A percentile compares a stretch with the other conserved stretches of the same genome.
Evolutionary conservation across 2,888 invertebrate species (phyloP).

Genomic region (Patella pellucida): DNA sequence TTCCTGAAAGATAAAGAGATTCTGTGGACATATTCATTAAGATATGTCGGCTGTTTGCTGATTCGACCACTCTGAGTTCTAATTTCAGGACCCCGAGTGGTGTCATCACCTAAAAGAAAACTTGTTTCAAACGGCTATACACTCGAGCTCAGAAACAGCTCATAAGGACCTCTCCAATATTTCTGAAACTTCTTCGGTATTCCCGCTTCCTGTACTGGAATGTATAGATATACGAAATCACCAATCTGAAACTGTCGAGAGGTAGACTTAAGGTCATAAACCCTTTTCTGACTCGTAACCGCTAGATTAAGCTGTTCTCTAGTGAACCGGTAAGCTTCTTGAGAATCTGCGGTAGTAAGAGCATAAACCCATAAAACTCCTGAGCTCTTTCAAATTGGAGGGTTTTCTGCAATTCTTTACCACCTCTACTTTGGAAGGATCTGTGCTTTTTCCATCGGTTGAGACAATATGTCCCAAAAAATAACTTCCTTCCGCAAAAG

Average conservation of each 20-base stretch:
- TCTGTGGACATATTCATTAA: no score
- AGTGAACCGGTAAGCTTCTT: neutral
- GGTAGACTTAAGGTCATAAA: neutral
- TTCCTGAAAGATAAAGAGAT: no score
- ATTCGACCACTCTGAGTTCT: no score
- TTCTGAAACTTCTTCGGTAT: no score
- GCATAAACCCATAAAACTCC: neutral
- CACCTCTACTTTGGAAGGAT: conserved; percentile 17
- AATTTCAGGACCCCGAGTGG: no score
- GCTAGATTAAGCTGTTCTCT: neutral
- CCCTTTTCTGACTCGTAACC: neutral
- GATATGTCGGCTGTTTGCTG: no score
- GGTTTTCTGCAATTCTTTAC: conserved; percentile 11
- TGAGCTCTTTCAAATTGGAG: no score
- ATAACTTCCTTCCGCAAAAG: conserved; percentile 13
- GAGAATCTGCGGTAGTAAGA: neutral
- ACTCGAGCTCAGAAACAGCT: no score
- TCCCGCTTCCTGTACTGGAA: no score
- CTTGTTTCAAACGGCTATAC: no score
- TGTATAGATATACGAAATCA: neutral
- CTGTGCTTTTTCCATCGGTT: conserved; percentile 5
- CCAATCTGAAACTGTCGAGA: neutral
- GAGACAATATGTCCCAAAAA: conserved; percentile 21
- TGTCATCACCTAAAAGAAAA: no score
- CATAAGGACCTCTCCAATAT: no score